phyloP scores from a whole-genome alignment of 2,797 vertebrate species.

The Phoxinus dragarum region DNA sequence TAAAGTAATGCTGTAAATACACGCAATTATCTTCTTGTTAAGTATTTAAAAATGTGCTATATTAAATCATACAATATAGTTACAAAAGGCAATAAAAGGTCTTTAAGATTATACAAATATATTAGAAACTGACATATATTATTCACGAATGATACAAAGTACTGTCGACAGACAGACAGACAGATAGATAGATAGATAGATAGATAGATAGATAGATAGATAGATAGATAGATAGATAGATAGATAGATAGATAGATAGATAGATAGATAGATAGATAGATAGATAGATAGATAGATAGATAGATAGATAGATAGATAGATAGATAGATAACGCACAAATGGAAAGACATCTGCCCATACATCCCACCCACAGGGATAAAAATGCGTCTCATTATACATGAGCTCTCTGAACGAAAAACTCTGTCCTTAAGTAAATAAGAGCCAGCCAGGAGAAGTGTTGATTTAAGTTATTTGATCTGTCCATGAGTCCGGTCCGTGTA shows the following conservation, averaged over 20 bases:
- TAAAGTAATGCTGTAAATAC: not conserved
- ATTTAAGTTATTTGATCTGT: slow-evolving; percentile 29
- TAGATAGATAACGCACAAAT: not conserved
- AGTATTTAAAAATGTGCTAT: not conserved
- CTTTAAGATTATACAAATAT: not conserved
- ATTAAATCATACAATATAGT: not conserved
- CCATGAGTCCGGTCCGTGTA: slow-evolving; percentile 40
- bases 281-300: accelerated
- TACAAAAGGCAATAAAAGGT: slow-evolving; percentile 3
- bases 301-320: not conserved
- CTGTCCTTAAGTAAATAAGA: not conserved
- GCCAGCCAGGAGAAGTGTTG: not conserved
- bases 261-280: too few species aligned
- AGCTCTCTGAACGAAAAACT: not conserved
- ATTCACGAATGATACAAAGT: not conserved
- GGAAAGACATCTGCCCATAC: slow-evolving; percentile 18
- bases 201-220: accelerated
- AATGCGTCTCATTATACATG: slow-evolving; percentile 4
- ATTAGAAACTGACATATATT: not conserved
- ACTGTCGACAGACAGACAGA: not conserved
- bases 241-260: too few species aligned
- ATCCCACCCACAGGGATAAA: slow-evolving; percentile 15
- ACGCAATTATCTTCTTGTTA: not conserved
- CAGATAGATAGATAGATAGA: accelerated
- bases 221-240: accelerated